phyloP scores from a whole-genome alignment of 2,888 invertebrate species.

The Drosophila seclusa region DNA sequence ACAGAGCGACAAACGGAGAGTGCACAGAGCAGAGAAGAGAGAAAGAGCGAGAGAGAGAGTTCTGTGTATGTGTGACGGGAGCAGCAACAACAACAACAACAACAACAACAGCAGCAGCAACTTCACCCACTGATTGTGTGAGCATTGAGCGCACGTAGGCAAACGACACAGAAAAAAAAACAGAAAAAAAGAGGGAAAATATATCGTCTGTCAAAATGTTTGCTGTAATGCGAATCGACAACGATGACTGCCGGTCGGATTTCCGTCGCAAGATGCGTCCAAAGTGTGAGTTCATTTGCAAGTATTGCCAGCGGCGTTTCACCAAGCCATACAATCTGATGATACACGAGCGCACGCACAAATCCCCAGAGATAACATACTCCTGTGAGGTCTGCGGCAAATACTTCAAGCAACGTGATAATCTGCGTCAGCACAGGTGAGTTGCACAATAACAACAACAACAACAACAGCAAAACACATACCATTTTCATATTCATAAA shows the following conservation, averaged over 20 bases:
- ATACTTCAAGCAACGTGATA: constrained; percentile 98
- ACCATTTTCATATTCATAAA: constrained; percentile 1
- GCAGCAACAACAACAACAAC: constrained; percentile 19
- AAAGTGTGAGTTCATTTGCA: constrained; percentile 99
- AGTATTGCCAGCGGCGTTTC: constrained; percentile 98
- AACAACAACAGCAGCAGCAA: constrained; percentile 33
- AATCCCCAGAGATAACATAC: constrained; percentile 97
- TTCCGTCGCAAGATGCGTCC: constrained; percentile 95
- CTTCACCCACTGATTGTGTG: constrained; percentile 56
- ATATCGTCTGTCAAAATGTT: constrained; percentile 88
- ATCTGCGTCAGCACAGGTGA: constrained; percentile 97
- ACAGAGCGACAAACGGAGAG: constrained; percentile 18
- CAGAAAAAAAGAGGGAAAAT: constrained; percentile 57
- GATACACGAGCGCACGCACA: constrained; percentile 99
- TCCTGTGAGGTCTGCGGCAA: constrained; percentile 99
- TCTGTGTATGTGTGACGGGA: constrained; percentile 11
- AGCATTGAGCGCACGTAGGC: constrained; percentile 50
- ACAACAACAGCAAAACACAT: neutral
- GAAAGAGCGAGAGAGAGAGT: constrained; percentile 7
- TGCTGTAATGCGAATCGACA: constrained; percentile 95
- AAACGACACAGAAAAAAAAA: constrained; percentile 9
- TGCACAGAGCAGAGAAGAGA: constrained; percentile 13
- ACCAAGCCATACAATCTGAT: constrained; percentile 99
- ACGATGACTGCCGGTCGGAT: constrained; percentile 93
- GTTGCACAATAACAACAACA: constrained; percentile 50